phyloP scores from a whole-genome alignment of 1,140 invertebrate genomes.

The Eumeta japonica region DNA sequence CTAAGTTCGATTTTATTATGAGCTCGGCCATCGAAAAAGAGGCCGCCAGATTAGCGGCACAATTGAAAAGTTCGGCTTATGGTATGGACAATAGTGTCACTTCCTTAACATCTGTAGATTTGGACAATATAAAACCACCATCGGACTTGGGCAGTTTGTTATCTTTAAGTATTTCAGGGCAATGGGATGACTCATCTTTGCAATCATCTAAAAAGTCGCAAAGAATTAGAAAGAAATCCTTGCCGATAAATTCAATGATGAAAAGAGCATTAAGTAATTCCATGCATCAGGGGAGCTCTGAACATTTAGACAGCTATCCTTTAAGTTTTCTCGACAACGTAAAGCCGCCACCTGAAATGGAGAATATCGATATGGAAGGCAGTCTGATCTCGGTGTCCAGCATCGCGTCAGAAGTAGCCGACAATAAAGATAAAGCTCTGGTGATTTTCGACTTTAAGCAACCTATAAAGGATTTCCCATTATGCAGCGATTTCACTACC shows the following conservation, averaged over 20 bases:
- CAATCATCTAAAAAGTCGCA: slow-evolving; percentile 40
- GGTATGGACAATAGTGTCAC: slow-evolving; percentile 61
- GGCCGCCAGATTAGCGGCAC: slow-evolving; percentile 69
- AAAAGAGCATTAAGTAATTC: slow-evolving; percentile 66
- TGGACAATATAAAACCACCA: slow-evolving; percentile 77
- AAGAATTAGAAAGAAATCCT: slow-evolving; percentile 61
- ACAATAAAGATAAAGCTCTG: slow-evolving; percentile 46
- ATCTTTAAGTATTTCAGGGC: slow-evolving; percentile 62
- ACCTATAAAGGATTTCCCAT: slow-evolving; percentile 46
- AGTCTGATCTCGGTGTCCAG: slow-evolving; percentile 82
- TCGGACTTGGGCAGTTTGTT: slow-evolving; percentile 70
- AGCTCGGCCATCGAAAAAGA: slow-evolving; percentile 66
- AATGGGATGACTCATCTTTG: slow-evolving; percentile 40
- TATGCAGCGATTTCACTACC: slow-evolving; percentile 52
- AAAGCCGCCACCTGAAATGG: slow-evolving; percentile 80
- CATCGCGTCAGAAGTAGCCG: slow-evolving; percentile 75
- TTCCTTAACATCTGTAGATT: slow-evolving; percentile 59
- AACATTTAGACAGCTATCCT: slow-evolving; percentile 60
- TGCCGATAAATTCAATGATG: slow-evolving; percentile 69
- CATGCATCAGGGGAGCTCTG: slow-evolving; percentile 61
- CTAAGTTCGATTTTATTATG: slow-evolving; percentile 38
- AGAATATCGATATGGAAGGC: slow-evolving; percentile 75
- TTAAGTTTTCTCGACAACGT: slow-evolving; percentile 70
- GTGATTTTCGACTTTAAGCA: slow-evolving; percentile 58
- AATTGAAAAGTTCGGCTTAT: slow-evolving; percentile 50